Base-by-base conservation (phyloP, 2,888 invertebrate species). In the Oscheius myriophilus region DNA sequence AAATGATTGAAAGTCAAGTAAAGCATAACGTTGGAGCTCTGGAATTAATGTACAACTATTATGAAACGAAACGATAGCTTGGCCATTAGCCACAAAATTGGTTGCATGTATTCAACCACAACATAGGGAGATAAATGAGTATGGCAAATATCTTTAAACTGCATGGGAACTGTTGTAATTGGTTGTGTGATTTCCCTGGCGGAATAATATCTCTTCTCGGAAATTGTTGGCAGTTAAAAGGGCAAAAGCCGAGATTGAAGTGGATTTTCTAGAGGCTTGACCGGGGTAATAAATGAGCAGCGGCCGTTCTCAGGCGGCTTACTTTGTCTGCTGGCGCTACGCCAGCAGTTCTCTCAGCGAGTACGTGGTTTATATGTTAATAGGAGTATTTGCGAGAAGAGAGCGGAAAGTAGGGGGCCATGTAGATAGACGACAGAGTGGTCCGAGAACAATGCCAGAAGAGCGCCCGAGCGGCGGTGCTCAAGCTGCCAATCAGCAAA, bases 271-370 rank as follows among this genome's bases (percentile, higher is more conserved):
- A 23, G 25, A 23, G 58, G 23, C 25, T 58, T 58, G 58, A 58
- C 58, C 43, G 43, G 49, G 61, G 49, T 61, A 46, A 61, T 61
- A 61, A 61, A 61, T 49, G 61, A 49, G 46, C 18, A 49, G 61
- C 46, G 46, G 25, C 46, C 61, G 61, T 61, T 61, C 61, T 61
- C 61, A 61, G 61, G 61, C 45, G 61, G 61, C 61, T 61, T 61
- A 61, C 61, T 33, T 61, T 49, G 61, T 61, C 61, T 61, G 61
- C 61, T 42, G 21, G 45, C 45, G 23, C 43, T 18, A 61, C 49
- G 61, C 61, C 61, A 61, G 49, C 61, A 61, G 61, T 33, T 26
- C 61, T 61, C 46, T 45, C 49, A 49, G 46, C 14, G 26, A 26
- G 46, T 49, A 49, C 49, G 61, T 49, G 49, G 49, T 26, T 46